These are phyloP conservation scores for Lerista edwardsae DNA, from an alignment of 2,797 vertebrate species.

Conservation along the genomic window DNA sequence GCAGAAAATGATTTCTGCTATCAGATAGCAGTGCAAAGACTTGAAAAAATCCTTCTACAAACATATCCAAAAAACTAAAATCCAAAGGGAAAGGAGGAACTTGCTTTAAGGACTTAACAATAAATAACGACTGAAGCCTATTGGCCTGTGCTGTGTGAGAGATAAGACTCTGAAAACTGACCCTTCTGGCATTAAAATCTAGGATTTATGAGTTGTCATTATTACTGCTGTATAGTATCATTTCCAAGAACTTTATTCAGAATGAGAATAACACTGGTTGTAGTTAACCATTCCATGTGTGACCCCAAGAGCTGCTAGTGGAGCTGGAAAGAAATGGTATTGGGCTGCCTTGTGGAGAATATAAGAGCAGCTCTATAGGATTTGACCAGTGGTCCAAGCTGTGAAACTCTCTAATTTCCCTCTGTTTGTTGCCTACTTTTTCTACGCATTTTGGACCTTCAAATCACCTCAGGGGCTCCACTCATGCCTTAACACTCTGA, in stretches of 20 bases:
- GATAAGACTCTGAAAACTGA: slow-evolving; percentile 18
- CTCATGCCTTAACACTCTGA: too few relatives aligned
- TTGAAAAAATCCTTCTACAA: slow-evolving; percentile 66
- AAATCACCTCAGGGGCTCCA: too few relatives aligned
- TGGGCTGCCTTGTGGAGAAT: neutral
- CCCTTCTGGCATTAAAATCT: slow-evolving; percentile 15
- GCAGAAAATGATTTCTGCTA: slow-evolving; percentile 57
- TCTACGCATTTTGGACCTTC: too few relatives aligned
- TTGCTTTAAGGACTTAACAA: slow-evolving; percentile 39
- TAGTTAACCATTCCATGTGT: slow-evolving; percentile 13
- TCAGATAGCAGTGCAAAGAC: slow-evolving; percentile 53
- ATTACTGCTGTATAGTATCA: slow-evolving; percentile 25
- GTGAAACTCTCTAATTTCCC: too few relatives aligned
- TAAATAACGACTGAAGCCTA: slow-evolving; percentile 34
- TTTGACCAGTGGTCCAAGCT: too few relatives aligned
- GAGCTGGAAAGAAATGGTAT: neutral
- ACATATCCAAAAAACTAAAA: slow-evolving; percentile 49
- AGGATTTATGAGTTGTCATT: slow-evolving; percentile 32
- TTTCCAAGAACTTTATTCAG: slow-evolving; percentile 40
- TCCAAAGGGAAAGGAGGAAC: slow-evolving; percentile 49
- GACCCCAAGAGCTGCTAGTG: neutral
- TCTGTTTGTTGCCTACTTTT: too few relatives aligned
- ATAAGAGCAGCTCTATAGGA: too few relatives aligned
- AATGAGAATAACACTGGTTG: slow-evolving; percentile 17
- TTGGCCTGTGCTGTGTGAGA: slow-evolving; percentile 19